A percentile compares a stretch with the other conserved stretches of the same genome.
Conservation (phyloP, 2,797 vertebrate species). For the Urocyon cinereoargenteus region DNA sequence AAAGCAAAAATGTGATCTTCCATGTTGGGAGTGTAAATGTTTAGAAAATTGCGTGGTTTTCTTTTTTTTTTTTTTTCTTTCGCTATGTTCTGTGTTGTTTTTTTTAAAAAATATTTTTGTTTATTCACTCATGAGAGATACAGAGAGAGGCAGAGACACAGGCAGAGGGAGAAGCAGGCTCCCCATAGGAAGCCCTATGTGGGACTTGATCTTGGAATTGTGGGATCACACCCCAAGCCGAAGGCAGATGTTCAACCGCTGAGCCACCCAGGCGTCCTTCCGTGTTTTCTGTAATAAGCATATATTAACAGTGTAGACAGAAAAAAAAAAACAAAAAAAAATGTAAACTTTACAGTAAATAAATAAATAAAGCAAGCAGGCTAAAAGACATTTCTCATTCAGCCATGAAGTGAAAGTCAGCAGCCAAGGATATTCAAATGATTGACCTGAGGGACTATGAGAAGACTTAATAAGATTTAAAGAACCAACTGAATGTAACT, state of each 20-base stretch:
- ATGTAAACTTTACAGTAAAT: neutral
- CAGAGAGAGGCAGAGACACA: no score
- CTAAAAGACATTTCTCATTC: constrained; percentile 29
- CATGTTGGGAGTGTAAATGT: neutral
- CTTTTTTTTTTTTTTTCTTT: neutral
- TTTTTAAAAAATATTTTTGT: no score
- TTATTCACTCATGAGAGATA: no score
- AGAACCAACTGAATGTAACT: neutral
- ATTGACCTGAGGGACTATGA: neutral
- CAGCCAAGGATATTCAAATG: neutral
- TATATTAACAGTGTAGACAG: neutral
- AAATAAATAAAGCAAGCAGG: neutral
- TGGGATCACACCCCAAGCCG: no score
- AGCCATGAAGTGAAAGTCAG: neutral
- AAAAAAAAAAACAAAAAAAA: neutral
- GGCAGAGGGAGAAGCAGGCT: no score
- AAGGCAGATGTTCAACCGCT: no score
- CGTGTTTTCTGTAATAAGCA: neutral
- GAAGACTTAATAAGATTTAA: neutral
- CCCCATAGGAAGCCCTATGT: no score
- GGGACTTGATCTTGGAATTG: no score
- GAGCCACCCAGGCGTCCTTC: neutral
- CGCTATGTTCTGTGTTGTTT: neutral
- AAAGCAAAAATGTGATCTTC: neutral
- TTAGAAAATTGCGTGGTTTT: neutral